A percentile compares a stretch with the other conserved stretches of the same genome.
Evolutionary conservation across 2,888 invertebrate species (phyloP).

Genomic region (Epistrophe eligans): DNA sequence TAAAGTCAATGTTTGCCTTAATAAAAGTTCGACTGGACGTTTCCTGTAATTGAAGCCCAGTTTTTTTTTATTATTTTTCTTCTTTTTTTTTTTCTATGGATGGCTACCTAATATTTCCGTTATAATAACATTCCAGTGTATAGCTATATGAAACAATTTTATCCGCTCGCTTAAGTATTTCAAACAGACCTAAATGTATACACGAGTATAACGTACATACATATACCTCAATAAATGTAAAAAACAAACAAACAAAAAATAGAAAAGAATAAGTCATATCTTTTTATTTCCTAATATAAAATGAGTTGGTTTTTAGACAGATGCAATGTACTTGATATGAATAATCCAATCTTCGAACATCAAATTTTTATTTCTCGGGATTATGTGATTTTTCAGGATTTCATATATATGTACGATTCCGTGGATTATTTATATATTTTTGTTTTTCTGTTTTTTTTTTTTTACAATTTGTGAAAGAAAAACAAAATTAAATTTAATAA

Average conservation of each 20-base stretch:
- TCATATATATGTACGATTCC: background rate
- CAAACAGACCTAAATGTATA: background rate
- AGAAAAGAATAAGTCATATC: background rate
- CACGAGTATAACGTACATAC: background rate
- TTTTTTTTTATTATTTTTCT: constrained; percentile 6
- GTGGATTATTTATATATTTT: background rate
- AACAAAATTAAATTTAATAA: background rate
- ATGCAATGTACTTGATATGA: background rate
- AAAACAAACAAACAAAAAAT: no score
- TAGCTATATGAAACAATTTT: constrained; percentile 11
- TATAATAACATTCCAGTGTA: background rate
- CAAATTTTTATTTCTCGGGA: constrained; percentile 7
- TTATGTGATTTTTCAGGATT: constrained; percentile 2
- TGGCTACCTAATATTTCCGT: background rate
- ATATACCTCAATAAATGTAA: background rate
- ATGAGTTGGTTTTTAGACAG: background rate
- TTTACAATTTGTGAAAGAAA: background rate
- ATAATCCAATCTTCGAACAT: constrained; percentile 11
- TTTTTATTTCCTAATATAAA: constrained; percentile 15
- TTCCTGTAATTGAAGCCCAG: constrained; percentile 16
- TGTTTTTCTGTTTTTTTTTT: background rate
- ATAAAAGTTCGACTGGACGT: constrained; percentile 29
- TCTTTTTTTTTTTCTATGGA: background rate
- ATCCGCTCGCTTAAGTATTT: background rate
- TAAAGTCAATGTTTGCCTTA: constrained; percentile 17